Conservation (phyloP, 1,140 invertebrate species). For the Trachymyrmex septentrionalis region DNA sequence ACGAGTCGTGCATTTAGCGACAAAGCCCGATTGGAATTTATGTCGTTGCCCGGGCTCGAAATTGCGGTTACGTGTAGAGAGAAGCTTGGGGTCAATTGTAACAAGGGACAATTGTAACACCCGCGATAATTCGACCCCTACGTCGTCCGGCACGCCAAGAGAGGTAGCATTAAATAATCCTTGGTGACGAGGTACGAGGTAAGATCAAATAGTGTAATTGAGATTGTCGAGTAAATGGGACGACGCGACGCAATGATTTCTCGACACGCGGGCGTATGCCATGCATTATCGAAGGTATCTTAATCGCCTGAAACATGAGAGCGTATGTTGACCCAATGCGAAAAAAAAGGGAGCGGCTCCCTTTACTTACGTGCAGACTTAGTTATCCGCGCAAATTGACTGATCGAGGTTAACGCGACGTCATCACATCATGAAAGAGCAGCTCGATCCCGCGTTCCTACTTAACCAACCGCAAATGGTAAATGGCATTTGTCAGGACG, state of each 20-base stretch:
- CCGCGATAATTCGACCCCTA: slow-evolving; percentile 42
- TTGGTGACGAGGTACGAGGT: slow-evolving; percentile 24
- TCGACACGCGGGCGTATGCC: background rate
- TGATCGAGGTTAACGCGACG: background rate
- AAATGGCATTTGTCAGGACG: slow-evolving; percentile 31
- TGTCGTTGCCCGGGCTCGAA: slow-evolving; percentile 38
- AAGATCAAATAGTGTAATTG: slow-evolving; percentile 44
- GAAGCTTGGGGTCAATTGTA: slow-evolving; percentile 46
- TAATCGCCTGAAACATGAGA: slow-evolving; percentile 22
- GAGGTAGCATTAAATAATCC: slow-evolving; percentile 40
- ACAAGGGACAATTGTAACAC: slow-evolving; percentile 46
- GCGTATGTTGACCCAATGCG: background rate
- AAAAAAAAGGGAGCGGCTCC: background rate
- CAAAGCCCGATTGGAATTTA: slow-evolving; percentile 72
- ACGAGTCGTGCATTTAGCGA: slow-evolving; percentile 66
- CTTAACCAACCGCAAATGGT: background rate
- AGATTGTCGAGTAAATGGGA: slow-evolving; percentile 39
- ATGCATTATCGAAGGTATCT: background rate
- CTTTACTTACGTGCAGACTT: slow-evolving; percentile 3
- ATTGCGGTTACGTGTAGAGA: slow-evolving; percentile 39
- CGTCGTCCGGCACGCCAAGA: background rate
- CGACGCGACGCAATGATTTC: slow-evolving; percentile 11
- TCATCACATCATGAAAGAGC: slow-evolving; percentile 29
- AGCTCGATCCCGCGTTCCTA: slow-evolving; percentile 9
- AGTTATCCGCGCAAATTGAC: slow-evolving; percentile 26